phyloP scores from a whole-genome alignment of 1,140 invertebrate genomes.

The Himalopsyche phryganea region DNA sequence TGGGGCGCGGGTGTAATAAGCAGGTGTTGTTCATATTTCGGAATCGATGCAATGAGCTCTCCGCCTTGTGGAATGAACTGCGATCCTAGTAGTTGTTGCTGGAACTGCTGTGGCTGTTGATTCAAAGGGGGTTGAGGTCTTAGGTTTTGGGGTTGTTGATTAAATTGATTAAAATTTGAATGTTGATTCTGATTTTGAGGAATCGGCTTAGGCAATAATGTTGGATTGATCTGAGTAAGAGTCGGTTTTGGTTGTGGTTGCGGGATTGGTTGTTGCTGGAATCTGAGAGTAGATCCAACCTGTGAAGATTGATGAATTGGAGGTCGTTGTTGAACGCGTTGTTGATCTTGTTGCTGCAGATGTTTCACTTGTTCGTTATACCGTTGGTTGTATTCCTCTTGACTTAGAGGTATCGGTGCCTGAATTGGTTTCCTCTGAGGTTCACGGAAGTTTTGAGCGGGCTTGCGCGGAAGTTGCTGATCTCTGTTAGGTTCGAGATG shows the following conservation, averaged over 20 bases:
- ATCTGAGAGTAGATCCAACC: constrained; percentile 33
- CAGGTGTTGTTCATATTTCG: constrained; percentile 73
- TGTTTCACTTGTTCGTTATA: constrained; percentile 34
- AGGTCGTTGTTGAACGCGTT: constrained; percentile 40
- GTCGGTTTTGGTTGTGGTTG: constrained; percentile 44
- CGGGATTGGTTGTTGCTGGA: constrained; percentile 32
- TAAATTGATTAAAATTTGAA: constrained; percentile 37
- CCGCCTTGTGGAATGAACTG: constrained; percentile 57
- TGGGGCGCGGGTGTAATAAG: constrained; percentile 49
- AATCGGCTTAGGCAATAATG: constrained; percentile 20
- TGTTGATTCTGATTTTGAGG: constrained; percentile 12
- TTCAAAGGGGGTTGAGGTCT: constrained; percentile 35
- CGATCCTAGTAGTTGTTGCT: constrained; percentile 39
- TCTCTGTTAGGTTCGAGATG: constrained; percentile 46
- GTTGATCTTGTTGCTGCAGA: constrained; percentile 36
- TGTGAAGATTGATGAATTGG: constrained; percentile 43
- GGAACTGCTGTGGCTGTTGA: constrained; percentile 45
- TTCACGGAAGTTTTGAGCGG: constrained; percentile 38
- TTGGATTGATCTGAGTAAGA: constrained; percentile 34
- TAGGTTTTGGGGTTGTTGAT: constrained; percentile 35
- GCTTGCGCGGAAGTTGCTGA: constrained; percentile 40
- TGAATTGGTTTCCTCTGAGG: constrained; percentile 40
- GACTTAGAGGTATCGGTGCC: constrained; percentile 30
- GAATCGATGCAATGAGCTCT: constrained; percentile 68
- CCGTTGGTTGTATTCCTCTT: constrained; percentile 33